Percentiles rank a stretch among this genome's conserved stretches.
Conservation (phyloP, 2,113 vertebrate species). For the Saccopteryx leptura region DNA sequence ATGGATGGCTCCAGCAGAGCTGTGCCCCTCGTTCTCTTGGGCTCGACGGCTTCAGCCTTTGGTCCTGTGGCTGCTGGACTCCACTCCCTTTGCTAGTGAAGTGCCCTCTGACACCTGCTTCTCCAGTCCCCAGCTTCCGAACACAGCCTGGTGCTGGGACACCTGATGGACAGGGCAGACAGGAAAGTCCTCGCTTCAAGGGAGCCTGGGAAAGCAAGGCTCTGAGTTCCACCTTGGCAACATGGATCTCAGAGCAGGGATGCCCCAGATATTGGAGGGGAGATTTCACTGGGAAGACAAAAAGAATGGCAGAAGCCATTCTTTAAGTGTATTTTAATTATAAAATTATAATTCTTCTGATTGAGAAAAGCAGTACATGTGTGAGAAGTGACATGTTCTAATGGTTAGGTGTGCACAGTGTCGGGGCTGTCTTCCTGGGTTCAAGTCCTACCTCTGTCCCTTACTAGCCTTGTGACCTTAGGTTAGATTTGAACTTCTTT, state of each 20-base stretch:
- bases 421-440: too few species aligned
- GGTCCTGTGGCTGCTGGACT: not conserved
- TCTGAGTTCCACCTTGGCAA: not conserved
- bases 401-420: too few species aligned
- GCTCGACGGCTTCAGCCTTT: not conserved
- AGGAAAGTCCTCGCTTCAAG: not conserved
- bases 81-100: not conserved
- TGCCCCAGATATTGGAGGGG: not conserved
- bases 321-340: not conserved
- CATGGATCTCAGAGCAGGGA: rapidly evolving
- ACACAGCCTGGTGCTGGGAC: not conserved
- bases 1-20: rapidly evolving
- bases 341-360: not conserved
- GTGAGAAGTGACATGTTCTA: not conserved
- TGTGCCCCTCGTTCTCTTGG: not conserved
- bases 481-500: not conserved
- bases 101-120: not conserved
- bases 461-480: not conserved
- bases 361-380: not conserved
- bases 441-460: not conserved
- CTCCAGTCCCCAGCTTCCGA: not conserved
- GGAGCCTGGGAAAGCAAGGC: not conserved
- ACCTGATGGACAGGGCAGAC: not conserved
- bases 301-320: not conserved
- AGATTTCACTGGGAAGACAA: not conserved